These are phyloP conservation scores for Lanistes nyassanus DNA, from an alignment of 1,140 invertebrate species.

Conservation along the genomic window DNA sequence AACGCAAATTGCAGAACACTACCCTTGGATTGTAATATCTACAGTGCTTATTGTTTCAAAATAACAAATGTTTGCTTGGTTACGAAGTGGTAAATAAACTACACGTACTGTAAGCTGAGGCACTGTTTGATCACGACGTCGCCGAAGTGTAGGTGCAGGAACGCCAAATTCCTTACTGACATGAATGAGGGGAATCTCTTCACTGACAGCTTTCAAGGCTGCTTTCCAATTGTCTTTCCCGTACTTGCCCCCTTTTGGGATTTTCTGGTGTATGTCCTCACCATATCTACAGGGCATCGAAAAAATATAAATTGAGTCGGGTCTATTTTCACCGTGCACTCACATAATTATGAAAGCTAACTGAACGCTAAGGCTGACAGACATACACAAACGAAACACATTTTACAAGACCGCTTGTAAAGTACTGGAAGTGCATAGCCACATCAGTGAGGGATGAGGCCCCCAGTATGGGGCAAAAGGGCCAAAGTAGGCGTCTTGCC, in stretches of 20 bases:
- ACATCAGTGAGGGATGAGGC: neutral
- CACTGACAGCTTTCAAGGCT: conserved; percentile 11
- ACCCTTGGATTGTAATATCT: no score
- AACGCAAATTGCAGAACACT: no score
- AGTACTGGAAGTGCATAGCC: neutral
- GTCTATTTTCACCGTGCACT: neutral
- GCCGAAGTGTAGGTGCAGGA: no score
- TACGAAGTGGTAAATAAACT: neutral
- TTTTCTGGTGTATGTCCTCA: conserved; percentile 3
- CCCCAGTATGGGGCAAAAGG: neutral
- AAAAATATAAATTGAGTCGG: neutral
- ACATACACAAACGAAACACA: neutral
- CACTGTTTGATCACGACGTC: conserved; percentile 4
- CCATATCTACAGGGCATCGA: neutral
- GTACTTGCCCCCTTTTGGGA: conserved; percentile 6
- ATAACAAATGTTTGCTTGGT: no score
- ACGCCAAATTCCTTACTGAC: conserved; percentile 5
- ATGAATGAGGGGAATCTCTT: neutral
- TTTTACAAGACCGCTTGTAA: neutral
- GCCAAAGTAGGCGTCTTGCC: neutral
- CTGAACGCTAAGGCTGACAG: no score
- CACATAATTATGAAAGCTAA: neutral
- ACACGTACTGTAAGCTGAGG: conserved; percentile 4
- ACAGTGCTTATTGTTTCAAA: no score
- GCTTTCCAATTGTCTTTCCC: neutral